Evolutionary conservation across 30 jellyfish, hydroid and myxozoan species (phyloP).

Genomic region (Nemopilema nomurai): DNA sequence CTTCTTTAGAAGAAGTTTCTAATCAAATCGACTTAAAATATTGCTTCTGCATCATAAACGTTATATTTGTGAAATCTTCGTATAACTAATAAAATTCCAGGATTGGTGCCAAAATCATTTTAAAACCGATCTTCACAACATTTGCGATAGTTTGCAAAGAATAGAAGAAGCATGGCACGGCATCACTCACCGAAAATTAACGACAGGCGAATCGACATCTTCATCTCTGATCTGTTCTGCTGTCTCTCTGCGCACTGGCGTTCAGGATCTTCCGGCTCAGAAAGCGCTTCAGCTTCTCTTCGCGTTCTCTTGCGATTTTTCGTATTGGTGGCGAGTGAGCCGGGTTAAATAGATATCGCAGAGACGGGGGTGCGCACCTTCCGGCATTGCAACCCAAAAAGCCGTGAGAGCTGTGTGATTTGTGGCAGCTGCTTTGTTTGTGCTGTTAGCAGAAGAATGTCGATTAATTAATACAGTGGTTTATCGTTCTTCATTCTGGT

Average conservation of each 20-base stretch:
- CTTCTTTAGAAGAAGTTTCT: too few species aligned
- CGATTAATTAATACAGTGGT: not conserved
- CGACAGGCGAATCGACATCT: not conserved
- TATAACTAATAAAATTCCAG: too few species aligned
- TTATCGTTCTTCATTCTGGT: not conserved
- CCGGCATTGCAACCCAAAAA: not conserved
- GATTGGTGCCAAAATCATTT: not conserved
- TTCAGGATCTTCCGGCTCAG: not conserved
- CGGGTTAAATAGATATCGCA: not conserved
- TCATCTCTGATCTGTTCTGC: not conserved
- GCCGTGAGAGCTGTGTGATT: not conserved
- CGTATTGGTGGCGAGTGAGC: not conserved
- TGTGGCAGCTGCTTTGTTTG: not conserved
- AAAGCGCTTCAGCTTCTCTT: not conserved
- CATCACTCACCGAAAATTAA: not conserved
- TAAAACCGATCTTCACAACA: not conserved
- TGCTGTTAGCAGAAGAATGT: not conserved
- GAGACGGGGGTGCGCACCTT: not conserved
- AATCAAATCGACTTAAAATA: too few species aligned
- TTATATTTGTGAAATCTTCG: too few species aligned
- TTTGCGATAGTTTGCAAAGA: too few species aligned
- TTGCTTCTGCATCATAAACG: too few species aligned
- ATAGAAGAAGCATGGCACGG: not conserved
- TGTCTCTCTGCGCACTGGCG: not conserved
- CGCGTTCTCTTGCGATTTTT: not conserved